Base-by-base conservation (phyloP, 1,140 invertebrate species). In the Hycleus phaleratus region DNA sequence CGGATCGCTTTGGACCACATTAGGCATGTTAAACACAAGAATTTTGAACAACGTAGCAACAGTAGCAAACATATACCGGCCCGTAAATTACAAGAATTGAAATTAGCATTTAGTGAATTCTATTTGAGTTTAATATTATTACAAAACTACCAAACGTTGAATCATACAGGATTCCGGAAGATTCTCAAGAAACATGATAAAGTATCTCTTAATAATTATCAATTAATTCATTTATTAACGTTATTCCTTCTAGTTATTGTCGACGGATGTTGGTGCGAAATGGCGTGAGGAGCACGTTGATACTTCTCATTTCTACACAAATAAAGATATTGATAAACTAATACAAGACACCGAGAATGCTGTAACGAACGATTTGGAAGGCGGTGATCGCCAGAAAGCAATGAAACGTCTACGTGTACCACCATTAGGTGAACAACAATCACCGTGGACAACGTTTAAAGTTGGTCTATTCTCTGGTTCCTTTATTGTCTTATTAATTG, bases 111-210 rank as follows among this genome's bases (percentile, higher is more conserved):
- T 74, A 91, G 87, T 65, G 93, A 95, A 75, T 95, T 93, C 72
- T 95, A 95, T 74, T 79, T 95, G 3, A 90, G 86, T 68, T 68
- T 96, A 5, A 91, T 96, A 65, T 75, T 95, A 6, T 74, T 79
- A 18, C 84, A 85, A 68, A 85, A 85, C 64, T 85, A 85, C 65
- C 84, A 85, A 69, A 90, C 90, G 67, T 74, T 95, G 1, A 95
- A 95, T 77, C 92, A 90, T 62, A 94, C 90, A 8, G 93, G 93
- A 0, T 95, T 96, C 73, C 78, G 91, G 47, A 96, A 95, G 71
- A 96, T 95, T 60, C 76, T 95, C 10, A 96, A 96, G 71, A 95
- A 95, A 74, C 93, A 95, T 74, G 93, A 95, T 72, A 96, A 96
- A 78, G 83, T 91, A 42, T 42, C 4, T 10, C 40, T 9, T 38